Evolutionary conservation across 2,888 invertebrate genomes (phyloP).

Genomic region (Phlogophora meticulosa): DNA sequence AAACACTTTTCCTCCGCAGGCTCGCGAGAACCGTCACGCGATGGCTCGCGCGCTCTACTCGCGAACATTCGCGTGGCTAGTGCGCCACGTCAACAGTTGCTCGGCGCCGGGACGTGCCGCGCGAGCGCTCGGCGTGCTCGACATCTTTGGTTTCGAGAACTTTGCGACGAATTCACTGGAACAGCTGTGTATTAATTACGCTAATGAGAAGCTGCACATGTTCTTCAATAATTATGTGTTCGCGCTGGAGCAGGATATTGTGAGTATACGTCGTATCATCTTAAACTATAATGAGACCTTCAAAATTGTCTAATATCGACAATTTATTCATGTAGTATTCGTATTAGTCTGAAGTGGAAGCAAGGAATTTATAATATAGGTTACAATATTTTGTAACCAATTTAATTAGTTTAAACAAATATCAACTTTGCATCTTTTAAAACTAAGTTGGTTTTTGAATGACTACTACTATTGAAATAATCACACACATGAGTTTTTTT

Average conservation of each 20-base stretch:
- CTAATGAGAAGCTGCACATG: conserved; percentile 98
- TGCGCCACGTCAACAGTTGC: conserved; percentile 97
- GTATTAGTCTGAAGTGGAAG: too few relatives aligned
- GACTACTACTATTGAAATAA: too few relatives aligned
- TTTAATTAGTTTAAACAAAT: too few relatives aligned
- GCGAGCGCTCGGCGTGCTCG: conserved; percentile 96
- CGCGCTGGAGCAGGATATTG: conserved; percentile 97
- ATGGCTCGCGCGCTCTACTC: conserved; percentile 98
- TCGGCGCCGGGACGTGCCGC: conserved; percentile 97
- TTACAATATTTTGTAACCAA: too few relatives aligned
- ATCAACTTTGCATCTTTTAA: too few relatives aligned
- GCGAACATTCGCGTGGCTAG: conserved; percentile 97
- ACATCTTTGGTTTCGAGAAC: conserved; percentile 98
- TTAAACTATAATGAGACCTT: too few relatives aligned
- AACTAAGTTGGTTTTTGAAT: too few relatives aligned
- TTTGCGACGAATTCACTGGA: conserved; percentile 97
- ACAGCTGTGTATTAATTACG: conserved; percentile 98
- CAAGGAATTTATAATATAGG: too few relatives aligned
- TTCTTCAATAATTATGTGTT: conserved; percentile 99
- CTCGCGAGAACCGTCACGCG: conserved; percentile 97
- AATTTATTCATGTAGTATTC: too few relatives aligned
- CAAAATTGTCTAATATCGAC: too few relatives aligned
- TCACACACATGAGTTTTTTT: too few relatives aligned
- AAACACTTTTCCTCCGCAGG: conserved; percentile 84
- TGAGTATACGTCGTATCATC: conserved; percentile 89